A percentile compares a stretch with the other conserved stretches of the same genome.
Conservation (phyloP, 2,113 vertebrate species). For the Porphyrio hochstetteri region DNA sequence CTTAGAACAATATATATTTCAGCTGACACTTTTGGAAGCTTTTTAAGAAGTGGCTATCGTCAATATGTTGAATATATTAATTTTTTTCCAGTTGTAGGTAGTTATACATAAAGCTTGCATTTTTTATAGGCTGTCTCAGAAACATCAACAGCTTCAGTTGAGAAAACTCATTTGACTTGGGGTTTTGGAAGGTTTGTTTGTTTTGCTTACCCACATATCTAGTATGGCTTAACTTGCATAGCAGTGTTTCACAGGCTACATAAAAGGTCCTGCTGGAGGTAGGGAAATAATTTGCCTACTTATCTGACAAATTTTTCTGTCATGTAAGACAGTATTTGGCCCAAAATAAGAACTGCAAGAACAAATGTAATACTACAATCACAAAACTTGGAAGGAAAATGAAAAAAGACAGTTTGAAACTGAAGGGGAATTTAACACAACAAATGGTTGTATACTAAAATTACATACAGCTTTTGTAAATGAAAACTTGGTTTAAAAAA, state of each 20-base stretch:
- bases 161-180: not conserved
- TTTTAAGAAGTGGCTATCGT: not conserved
- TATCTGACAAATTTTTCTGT: not conserved
- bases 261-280: not conserved
- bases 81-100: not conserved
- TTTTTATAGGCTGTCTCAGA: not conserved
- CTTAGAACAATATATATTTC: not conserved
- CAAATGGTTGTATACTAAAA: not conserved
- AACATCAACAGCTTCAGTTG: not conserved
- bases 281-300: not conserved
- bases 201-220: not conserved
- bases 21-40: not conserved
- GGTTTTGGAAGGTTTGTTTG: not conserved
- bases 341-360: not conserved
- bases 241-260: not conserved
- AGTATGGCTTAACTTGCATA: not conserved
- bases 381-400: not conserved
- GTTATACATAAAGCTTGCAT: not conserved
- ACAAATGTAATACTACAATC: not conserved
- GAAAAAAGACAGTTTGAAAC: not conserved
- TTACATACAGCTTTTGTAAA: not conserved
- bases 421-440: not conserved
- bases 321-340: not conserved
- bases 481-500: not conserved
- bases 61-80: not conserved